Evolutionary conservation across 2,113 vertebrate genomes (phyloP), one percentile per base, ranked within the genome.

Genomic region (Plecturocebus donacophilus): DNA sequence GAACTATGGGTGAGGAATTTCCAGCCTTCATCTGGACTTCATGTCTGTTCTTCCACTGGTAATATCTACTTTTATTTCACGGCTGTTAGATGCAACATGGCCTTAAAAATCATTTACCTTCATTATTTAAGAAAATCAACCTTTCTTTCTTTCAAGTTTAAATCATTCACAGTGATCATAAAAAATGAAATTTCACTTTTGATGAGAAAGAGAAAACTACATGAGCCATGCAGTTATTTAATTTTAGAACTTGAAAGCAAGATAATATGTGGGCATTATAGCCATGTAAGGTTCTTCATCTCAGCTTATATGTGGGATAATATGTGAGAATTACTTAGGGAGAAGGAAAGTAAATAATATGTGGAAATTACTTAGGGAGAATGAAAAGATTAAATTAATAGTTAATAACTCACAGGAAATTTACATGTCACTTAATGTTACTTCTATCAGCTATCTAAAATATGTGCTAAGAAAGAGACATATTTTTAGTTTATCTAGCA

Each of bases 171-270:
- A 54, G 16, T 58, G 45, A 58, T 47, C 17, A 84, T 20, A 84
- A 42, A 95, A 97, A 86, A 87, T 66, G 76, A 95, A 64, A 86
- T 73, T 93, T 93, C n/a, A 95, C 27, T 89, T 96, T 70, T 64
- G 14, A 82, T 92, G 54, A 86, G 75, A 79, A 94, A 95, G 35
- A 81, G n/a, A 35, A 54, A 93, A 93, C 10, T 82, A 8, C 35
- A 45, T 45, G 66, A 38, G 38, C 35, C 38, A 92, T 52, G 4
- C 9, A 70, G 42, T 91, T 93, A 87, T 80, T 95, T 54, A 91
- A 87, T 94, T 94, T 90, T 90, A 94, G 88, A 93, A 83, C 76
- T 64, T 90, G 64, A 91, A 96, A 91, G 56, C 76, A 95, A 91
- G 71, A 95, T 8, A 90, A 68, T 61, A 95, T 47, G 64, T 92